Conservation (phyloP, 23 tunicate species). For the Diplosoma virens region DNA sequence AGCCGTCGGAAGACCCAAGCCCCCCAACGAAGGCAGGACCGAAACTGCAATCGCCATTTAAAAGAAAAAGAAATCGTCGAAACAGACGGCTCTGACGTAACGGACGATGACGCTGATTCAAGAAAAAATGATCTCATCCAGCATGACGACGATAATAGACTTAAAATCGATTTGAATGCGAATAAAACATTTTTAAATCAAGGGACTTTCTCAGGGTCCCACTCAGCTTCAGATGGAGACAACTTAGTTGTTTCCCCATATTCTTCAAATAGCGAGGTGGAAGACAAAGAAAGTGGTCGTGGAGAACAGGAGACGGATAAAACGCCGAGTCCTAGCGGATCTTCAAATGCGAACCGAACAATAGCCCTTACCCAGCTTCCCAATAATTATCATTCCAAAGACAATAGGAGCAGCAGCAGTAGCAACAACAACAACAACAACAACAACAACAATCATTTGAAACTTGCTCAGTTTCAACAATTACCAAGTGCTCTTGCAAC, state of each 20-base stretch:
- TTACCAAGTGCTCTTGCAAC: not conserved
- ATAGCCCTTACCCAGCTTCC: not conserved
- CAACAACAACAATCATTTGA: not conserved
- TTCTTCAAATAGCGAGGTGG: not conserved
- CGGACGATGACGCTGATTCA: too few species aligned
- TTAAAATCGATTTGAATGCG: too few species aligned
- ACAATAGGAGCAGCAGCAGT: constrained; percentile 19
- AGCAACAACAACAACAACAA: constrained; percentile 32
- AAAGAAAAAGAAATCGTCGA: too few species aligned
- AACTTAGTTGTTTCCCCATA: not conserved
- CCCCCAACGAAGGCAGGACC: constrained; percentile 62
- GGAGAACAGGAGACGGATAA: not conserved
- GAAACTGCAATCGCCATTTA: too few species aligned
- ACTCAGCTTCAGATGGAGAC: too few species aligned
- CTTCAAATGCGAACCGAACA: not conserved
- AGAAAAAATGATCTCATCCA: too few species aligned
- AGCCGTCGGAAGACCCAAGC: constrained; percentile 57
- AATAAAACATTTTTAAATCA: too few species aligned
- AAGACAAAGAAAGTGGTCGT: not conserved
- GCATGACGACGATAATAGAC: too few species aligned
- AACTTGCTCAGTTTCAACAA: not conserved
- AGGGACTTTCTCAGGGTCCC: too few species aligned
- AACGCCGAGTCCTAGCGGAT: constrained; percentile 10
- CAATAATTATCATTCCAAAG: not conserved
- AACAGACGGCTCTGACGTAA: too few species aligned